Conservation (phyloP, 2,888 invertebrate genomes). For the Panopea generosa region DNA sequence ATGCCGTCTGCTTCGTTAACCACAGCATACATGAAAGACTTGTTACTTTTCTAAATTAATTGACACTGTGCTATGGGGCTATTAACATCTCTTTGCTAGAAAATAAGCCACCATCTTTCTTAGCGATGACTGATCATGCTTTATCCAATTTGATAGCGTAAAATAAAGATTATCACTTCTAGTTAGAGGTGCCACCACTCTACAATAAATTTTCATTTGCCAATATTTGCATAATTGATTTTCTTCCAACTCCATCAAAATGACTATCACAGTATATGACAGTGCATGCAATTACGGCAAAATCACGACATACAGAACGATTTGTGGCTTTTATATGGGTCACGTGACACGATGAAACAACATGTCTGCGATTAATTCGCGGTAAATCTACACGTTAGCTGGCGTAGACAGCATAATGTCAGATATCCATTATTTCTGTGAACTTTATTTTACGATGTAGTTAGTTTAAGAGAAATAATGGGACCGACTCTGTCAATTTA, state of each 20-base stretch:
- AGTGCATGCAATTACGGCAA: constrained; percentile 60
- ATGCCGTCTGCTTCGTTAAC: constrained; percentile 2
- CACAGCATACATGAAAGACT: neutral
- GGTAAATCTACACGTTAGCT: constrained; percentile 61
- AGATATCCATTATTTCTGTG: constrained; percentile 61
- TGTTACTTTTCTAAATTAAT: neutral
- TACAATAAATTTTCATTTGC: constrained; percentile 51
- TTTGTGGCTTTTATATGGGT: constrained; percentile 62
- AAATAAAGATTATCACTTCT: constrained; percentile 23
- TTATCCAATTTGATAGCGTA: constrained; percentile 23
- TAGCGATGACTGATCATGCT: constrained; percentile 18
- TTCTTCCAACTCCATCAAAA: constrained; percentile 45
- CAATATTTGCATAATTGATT: constrained; percentile 64
- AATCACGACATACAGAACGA: constrained; percentile 57
- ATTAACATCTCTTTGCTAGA: neutral
- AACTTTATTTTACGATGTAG: constrained; percentile 66
- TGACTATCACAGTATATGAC: constrained; percentile 54
- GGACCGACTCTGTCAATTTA: constrained; percentile 56
- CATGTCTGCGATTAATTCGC: constrained; percentile 62
- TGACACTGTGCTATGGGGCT: neutral
- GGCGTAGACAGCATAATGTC: constrained; percentile 54
- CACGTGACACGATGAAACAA: constrained; percentile 62
- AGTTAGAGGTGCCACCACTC: constrained; percentile 15
- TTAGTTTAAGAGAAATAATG: constrained; percentile 62
- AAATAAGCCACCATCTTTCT: neutral